Conservation (phyloP, 92 coral and sea anemone species). For the Parazoanthus swiftii region DNA sequence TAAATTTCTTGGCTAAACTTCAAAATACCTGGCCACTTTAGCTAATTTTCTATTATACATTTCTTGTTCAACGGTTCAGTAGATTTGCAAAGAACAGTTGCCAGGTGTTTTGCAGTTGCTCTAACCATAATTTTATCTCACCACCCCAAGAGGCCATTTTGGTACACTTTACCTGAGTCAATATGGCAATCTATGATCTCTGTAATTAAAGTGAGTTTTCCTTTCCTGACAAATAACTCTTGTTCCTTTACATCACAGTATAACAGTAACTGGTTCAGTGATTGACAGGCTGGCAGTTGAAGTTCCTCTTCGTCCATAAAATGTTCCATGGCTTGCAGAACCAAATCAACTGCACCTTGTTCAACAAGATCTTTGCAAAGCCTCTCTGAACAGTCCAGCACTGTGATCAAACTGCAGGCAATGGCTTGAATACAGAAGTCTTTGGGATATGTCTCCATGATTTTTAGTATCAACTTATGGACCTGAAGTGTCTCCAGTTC, state of each 20-base stretch:
- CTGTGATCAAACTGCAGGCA: constrained; percentile 61
- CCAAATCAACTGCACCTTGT: constrained; percentile 49
- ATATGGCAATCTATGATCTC: constrained; percentile 56
- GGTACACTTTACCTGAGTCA: constrained; percentile 56
- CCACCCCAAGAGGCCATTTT: no score
- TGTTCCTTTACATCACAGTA: constrained; percentile 39
- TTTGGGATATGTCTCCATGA: constrained; percentile 53
- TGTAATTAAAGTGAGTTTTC: constrained; percentile 49
- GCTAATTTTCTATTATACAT: no score
- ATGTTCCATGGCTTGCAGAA: constrained; percentile 59
- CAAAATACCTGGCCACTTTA: no score
- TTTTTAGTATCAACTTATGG: constrained; percentile 46
- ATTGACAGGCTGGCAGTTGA: constrained; percentile 65
- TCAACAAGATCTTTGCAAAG: constrained; percentile 46
- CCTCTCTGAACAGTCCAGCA: constrained; percentile 35
- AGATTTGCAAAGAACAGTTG: no score
- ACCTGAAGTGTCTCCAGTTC: constrained; percentile 42
- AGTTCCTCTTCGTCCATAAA: constrained; percentile 77
- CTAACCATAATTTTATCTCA: no score
- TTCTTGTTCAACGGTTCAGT: no score
- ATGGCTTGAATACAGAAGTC: constrained; percentile 64
- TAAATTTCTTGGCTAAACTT: no score
- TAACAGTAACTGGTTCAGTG: constrained; percentile 51
- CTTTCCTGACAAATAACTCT: constrained; percentile 52
- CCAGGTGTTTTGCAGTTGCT: no score